Conservation (phyloP, 2,113 vertebrate species). For the Hemiscyllium ocellatum region DNA sequence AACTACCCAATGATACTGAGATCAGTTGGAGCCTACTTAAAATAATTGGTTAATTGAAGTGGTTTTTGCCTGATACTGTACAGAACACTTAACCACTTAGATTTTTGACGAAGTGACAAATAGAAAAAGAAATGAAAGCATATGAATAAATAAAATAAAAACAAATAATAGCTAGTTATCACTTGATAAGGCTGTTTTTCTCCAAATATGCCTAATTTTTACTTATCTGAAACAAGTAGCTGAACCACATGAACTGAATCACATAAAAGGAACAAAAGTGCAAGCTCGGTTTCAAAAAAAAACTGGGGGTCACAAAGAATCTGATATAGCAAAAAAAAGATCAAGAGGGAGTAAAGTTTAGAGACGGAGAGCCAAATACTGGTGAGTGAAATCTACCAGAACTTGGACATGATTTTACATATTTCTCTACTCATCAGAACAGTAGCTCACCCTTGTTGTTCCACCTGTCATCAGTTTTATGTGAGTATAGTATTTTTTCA, state of each 20-base stretch:
- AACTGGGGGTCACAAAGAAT: background rate
- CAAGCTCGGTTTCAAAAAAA: background rate
- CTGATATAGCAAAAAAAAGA: background rate
- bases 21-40: background rate
- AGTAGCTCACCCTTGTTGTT: background rate
- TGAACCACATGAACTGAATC: background rate
- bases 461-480: background rate
- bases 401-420: background rate
- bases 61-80: too few species aligned
- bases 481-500: background rate
- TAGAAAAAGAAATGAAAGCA: background rate
- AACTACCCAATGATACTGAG: background rate
- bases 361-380: background rate
- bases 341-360: background rate
- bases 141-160: background rate
- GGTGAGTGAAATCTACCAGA: background rate
- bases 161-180: background rate
- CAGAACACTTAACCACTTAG: too few species aligned
- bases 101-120: too few species aligned
- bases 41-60: background rate
- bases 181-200: background rate
- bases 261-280: background rate
- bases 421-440: background rate
- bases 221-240: background rate
- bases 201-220: background rate